Evolutionary conservation across 1,140 invertebrate species (phyloP).

Genomic region (Leptinotarsa defecta): DNA sequence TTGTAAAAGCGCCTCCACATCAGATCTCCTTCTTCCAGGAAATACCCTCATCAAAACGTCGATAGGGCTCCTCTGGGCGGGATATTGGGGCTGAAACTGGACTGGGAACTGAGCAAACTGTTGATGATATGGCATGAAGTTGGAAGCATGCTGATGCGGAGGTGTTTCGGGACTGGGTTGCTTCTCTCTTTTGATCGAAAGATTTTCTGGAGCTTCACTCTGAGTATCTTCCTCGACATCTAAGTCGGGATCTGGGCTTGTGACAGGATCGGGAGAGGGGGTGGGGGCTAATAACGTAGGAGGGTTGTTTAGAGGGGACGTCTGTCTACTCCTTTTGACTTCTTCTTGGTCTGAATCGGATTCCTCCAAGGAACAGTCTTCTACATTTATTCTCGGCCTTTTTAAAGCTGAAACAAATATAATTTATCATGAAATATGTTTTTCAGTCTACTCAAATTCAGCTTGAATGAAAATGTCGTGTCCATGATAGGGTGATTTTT

Average conservation of each 20-base stretch:
- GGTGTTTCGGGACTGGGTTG: conserved; percentile 49
- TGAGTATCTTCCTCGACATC: conserved; percentile 60
- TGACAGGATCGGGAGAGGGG: conserved; percentile 58
- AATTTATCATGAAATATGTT: background rate
- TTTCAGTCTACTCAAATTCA: too few relatives aligned
- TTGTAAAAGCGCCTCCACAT: conserved; percentile 81
- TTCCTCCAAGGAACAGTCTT: conserved; percentile 61
- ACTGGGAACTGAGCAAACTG: conserved; percentile 55
- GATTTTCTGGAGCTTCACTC: conserved; percentile 67
- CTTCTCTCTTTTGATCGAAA: conserved; percentile 62
- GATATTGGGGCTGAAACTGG: conserved; percentile 57
- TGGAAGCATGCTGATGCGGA: conserved; percentile 52
- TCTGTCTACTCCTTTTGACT: conserved; percentile 48
- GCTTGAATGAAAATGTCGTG: too few relatives aligned
- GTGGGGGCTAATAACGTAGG: conserved; percentile 42
- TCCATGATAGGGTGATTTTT: too few relatives aligned
- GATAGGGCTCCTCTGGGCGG: conserved; percentile 67
- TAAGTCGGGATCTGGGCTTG: conserved; percentile 59
- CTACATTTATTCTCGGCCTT: conserved; percentile 60
- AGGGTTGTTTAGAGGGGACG: conserved; percentile 38
- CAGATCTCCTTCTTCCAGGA: conserved; percentile 78
- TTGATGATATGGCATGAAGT: conserved; percentile 58
- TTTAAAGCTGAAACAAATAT: conserved; percentile 59
- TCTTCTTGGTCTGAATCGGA: conserved; percentile 57
- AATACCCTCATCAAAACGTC: conserved; percentile 82